Base-by-base conservation (phyloP, 2,888 invertebrate genomes). In the Aporophyla lueneburgensis region DNA sequence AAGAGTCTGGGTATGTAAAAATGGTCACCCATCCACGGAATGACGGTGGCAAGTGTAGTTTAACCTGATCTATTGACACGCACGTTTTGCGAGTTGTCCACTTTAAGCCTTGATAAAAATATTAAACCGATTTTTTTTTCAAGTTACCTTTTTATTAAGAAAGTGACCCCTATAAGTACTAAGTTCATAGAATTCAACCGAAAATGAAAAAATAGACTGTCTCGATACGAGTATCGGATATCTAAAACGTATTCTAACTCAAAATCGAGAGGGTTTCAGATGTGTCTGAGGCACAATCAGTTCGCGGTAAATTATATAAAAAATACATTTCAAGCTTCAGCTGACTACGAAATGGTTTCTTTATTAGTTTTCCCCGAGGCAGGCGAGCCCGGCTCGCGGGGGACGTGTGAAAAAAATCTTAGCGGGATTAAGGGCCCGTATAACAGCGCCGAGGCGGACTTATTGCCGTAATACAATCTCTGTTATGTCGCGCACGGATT, bases 261-360 rank as follows among this genome's bases (percentile, higher is more conserved):
- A 74, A 77, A 71, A 79, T 51, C 69, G 84, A 86, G 86, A 89
- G 89, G 85, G 89, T 89, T 93, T 93, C 92, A 93, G 92, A 93
- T 93, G 93, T 91, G 91, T 90, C 89, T 89, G 91, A 71, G 75
- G 88, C 91, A 88, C 91, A 95, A 96, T 96, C 96, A 96, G 95
- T 96, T 90, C 95, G 95, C 90, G 94, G 95, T 95, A 97, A 97
- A 97, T 97, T 96, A 96, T 96, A 97, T 97, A 97, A 97, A 97
- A 97, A 97, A 96, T 96, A 97, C 96, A 97, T 97, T 97, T 97
- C 97, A 96, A 94, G 96, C 96, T 93, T 95, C 95, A 96, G 96
- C 94, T 95, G 96, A 90, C 95, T 88, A 92, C 93, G 93, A 96
- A 95, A 97, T 97, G 96, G 96, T 96, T 96, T 96, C 96, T 96